Evolutionary conservation across 2,113 vertebrate species (phyloP).

Genomic region (Nyctibius bracteatus): DNA sequence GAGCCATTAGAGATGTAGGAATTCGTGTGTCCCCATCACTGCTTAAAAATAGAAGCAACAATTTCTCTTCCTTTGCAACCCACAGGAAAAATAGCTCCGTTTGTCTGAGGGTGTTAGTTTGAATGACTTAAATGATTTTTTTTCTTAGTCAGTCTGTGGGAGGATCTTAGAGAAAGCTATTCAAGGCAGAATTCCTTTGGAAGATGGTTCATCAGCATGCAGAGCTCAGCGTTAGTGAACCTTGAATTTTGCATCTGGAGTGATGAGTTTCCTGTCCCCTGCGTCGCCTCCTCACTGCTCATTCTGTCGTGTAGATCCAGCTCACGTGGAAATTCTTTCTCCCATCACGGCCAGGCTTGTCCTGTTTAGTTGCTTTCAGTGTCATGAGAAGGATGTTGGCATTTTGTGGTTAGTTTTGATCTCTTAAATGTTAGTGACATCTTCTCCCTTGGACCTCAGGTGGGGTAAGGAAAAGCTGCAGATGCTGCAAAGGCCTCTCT

Average conservation of each 20-base stretch:
- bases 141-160: not conserved
- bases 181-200: not conserved
- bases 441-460: fast-evolving
- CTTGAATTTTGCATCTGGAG: not conserved
- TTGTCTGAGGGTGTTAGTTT: not conserved
- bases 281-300: not conserved
- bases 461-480: not conserved
- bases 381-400: not conserved
- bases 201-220: not conserved
- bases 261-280: not conserved
- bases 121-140: not conserved
- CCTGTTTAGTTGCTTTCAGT: not conserved
- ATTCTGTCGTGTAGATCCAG: fast-evolving
- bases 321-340: not conserved
- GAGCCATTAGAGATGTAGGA: not conserved
- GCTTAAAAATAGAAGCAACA: not conserved
- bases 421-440: too few species aligned
- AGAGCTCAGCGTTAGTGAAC: not conserved
- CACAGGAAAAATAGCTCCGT: not conserved
- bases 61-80: not conserved
- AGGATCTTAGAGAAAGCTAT: not conserved
- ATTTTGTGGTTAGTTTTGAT: not conserved
- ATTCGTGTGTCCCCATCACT: not conserved
- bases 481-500: fast-evolving
- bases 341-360: fast-evolving